Evolutionary conservation across 2,113 vertebrate genomes (phyloP), one percentile per base, ranked within the genome.

Genomic region (Dunckerocampus dactyliophorus): DNA sequence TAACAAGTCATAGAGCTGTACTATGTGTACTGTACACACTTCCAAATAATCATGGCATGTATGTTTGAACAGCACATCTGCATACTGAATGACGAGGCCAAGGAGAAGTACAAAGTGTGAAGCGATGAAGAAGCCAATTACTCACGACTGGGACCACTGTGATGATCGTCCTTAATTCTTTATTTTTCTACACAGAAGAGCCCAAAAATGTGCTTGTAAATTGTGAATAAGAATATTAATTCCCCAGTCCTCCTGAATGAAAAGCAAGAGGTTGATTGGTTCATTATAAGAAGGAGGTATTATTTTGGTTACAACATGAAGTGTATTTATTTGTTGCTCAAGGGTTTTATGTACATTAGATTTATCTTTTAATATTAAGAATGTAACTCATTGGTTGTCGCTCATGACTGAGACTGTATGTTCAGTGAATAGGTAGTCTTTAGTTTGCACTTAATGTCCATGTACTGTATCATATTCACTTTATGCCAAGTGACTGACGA

Each of bases 31-130:
- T 7, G 7, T 34, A 8, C 31, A 34, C 31, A 34, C 6, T 34
- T 8, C 7, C 5, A 34, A 8, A 34, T 34, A 34, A 34, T 8
- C 31, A 34, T 34, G 7, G 6, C 31, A 7, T 28, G 24, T 34
- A 14, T 8, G 51, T 2, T 45, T 67, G 43, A 12, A 43, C 79
- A 90, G 91, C 91, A 92, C 79, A 92, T 92, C 82, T 92, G 91
- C 63, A 79, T 88, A 64, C 62, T 92, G 57, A 91, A 86, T 14
- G 91, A 91, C 43, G 60, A 71, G 52, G 91, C 88, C 47, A 90
- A 88, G 81, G 90, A 91, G 74, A 92, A 91, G 77, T 92, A 92
- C 75, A 88, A 74, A 76, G 84, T 90, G 61, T 91, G 79, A 91
- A 48, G 9, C 8, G 51, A 61, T 24, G 7, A 56, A 60, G 45